phyloP scores from a whole-genome alignment of 2,113 vertebrate genomes.

The Pandion haliaetus region DNA sequence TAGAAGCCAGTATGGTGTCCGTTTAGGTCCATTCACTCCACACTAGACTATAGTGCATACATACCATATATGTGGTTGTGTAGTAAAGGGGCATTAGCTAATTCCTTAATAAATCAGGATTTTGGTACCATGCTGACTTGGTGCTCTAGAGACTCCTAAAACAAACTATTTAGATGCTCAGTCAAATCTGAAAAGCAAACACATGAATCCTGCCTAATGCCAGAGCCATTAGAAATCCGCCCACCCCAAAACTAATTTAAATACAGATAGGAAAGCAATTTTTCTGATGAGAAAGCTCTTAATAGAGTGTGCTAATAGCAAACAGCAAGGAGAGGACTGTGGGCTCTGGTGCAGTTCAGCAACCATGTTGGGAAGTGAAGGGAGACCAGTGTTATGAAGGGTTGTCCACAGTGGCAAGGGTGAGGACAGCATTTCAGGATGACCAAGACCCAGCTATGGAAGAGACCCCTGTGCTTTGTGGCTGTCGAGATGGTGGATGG shows the following conservation, averaged over 20 bases:
- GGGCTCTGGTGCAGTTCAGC: neutral
- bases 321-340: neutral
- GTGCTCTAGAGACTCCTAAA: neutral
- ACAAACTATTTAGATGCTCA: neutral
- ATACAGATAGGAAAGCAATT: constrained; percentile 2
- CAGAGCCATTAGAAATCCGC: neutral
- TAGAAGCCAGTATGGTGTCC: neutral
- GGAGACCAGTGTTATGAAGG: neutral
- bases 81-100: neutral
- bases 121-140: neutral
- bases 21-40: neutral
- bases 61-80: fast-evolving
- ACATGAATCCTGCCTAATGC: neutral
- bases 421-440: neutral
- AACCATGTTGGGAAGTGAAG: neutral
- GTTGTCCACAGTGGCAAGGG: neutral
- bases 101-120: neutral
- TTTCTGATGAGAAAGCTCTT: constrained; percentile 16
- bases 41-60: neutral
- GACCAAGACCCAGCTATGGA: neutral
- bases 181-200: constrained; percentile 25
- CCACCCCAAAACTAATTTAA: constrained; percentile 18
- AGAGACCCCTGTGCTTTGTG: neutral
- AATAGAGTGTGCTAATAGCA: neutral
- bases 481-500: neutral